Evolutionary conservation across 2,113 vertebrate genomes (phyloP).

Genomic region (Pelobates fuscus): DNA sequence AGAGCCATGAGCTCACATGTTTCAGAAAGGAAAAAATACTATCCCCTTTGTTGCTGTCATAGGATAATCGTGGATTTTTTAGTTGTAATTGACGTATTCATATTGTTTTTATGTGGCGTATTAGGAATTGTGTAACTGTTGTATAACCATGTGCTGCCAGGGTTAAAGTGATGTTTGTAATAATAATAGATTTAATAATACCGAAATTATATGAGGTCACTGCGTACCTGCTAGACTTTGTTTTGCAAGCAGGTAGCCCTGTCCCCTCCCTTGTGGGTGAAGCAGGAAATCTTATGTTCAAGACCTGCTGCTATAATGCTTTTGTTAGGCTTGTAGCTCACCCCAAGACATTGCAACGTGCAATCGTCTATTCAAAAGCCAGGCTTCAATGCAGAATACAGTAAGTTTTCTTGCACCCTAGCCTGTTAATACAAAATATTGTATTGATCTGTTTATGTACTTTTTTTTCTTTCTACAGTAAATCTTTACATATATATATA

Average conservation of each 20-base stretch:
- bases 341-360: not conserved
- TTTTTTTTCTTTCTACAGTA: too few relatives aligned
- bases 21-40: too few relatives aligned
- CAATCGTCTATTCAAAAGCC: not conserved
- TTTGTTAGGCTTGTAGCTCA: not conserved
- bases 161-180: not conserved
- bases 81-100: too few relatives aligned
- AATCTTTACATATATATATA: too few relatives aligned
- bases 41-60: too few relatives aligned
- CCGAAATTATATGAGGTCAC: not conserved
- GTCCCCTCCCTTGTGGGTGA: conserved; percentile 15
- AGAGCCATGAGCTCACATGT: too few relatives aligned
- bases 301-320: not conserved
- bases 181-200: not conserved
- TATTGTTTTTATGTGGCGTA: too few relatives aligned
- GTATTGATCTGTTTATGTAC: too few relatives aligned
- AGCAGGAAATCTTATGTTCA: conserved; percentile 21
- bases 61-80: too few relatives aligned
- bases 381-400: not conserved
- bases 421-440: too few relatives aligned
- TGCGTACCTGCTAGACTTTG: not conserved
- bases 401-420: not conserved
- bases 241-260: not conserved
- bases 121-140: too few relatives aligned
- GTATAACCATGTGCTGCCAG: too few relatives aligned